These are phyloP conservation scores for Melanerpes formicivorus DNA, from an alignment of 2,113 vertebrate genomes.

Conservation along the genomic window DNA sequence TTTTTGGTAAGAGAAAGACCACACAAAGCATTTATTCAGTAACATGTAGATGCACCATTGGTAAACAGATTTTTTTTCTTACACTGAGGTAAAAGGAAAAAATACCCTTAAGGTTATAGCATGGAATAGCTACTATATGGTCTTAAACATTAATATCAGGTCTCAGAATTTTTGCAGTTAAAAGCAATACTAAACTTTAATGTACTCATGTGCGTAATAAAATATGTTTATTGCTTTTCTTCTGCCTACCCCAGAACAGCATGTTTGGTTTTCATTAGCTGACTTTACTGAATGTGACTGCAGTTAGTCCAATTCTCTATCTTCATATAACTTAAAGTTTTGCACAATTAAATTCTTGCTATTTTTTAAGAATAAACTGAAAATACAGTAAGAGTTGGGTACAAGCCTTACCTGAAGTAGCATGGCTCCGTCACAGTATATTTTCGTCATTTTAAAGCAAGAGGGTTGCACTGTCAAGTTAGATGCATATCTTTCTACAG, in stretches of 20 bases:
- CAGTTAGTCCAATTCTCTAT: background rate
- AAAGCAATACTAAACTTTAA: background rate
- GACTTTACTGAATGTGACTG: background rate
- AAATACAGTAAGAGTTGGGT: background rate
- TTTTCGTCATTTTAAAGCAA: background rate
- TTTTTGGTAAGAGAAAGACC: background rate
- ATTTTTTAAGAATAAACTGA: background rate
- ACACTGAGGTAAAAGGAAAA: background rate
- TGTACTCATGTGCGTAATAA: background rate
- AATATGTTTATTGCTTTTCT: background rate
- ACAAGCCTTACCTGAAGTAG: background rate
- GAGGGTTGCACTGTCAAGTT: background rate
- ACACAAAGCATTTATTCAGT: background rate
- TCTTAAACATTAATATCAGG: background rate
- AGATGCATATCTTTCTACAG: background rate
- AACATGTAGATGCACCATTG: background rate
- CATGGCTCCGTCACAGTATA: background rate
- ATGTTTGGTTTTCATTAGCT: slow-evolving; percentile 8
- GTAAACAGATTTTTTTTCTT: background rate
- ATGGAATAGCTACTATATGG: background rate
- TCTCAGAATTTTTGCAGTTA: background rate
- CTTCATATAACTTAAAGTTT: background rate
- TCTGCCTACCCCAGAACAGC: background rate
- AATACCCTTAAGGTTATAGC: background rate
- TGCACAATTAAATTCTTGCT: background rate